Evolutionary conservation across 2,113 vertebrate genomes (phyloP), one percentile per base, ranked within the genome.

Genomic region (Sterrhoptilus dennistouni): DNA sequence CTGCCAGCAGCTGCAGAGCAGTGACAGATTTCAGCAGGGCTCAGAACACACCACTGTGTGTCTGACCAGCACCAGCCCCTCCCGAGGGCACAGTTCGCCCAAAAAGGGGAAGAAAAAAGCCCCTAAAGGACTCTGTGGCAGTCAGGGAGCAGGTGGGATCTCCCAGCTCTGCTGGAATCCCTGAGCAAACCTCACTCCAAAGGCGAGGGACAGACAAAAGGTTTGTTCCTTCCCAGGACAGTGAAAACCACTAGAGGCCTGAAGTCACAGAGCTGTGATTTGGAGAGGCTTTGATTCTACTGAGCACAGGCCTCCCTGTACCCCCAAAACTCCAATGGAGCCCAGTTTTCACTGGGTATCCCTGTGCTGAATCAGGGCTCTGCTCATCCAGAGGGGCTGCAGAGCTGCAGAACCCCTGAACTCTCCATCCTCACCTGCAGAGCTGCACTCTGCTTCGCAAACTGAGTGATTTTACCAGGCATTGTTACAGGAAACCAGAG

Each of bases 121-220:
- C 38, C 38, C 38, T 12, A 0, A 44, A 71, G 12, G 7, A 7
- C 82, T 36, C 31, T 0, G 0, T 0, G 42, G 71, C 66, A n/a
- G 17, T 4, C 49, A 59, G 40, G 35, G 12, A 60, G 40, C 42
- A 44, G 0, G 0, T 8, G 65, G 60, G 35, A 52, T 52, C 60
- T 29, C 77, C 71, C 60, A 77, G 38, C 50, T 29, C 74, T 59
- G 68, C 66, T 57, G 77, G 6, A 50, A 40, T 3, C 69, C 28
- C 66, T 14, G 16, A 38, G 66, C 68, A 81, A 74, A 72, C 13
- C 61, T 64, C 71, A 7, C 33, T 71, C 79, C 69, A 19, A 12
- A 63, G 47, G 27, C 28, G 35, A 27, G 8, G 44, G 47, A 36
- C 33, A 50, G 29, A 19, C 11, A 50, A n/a, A 53, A 42, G 1